Evolutionary conservation across 2,888 invertebrate species (phyloP), one percentile per base, ranked within the genome.

Genomic region (Drosophila gaucha): DNA sequence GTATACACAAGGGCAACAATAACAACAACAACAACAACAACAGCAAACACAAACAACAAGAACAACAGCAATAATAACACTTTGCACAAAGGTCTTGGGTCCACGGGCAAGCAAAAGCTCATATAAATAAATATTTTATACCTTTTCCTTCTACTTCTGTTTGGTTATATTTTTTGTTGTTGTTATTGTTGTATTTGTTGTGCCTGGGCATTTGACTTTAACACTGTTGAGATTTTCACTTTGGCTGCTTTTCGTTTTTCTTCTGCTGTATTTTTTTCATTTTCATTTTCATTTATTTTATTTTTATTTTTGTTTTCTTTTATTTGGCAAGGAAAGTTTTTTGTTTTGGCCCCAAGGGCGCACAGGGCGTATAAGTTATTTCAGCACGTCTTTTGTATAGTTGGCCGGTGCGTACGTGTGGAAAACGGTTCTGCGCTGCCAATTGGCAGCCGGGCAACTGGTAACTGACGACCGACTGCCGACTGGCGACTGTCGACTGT

Each of bases 311-410:
- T 38, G 46, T 56, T 56, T 59, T 52, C 49, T 58, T 52, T 54
- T 59, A 39, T 67, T 65, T 74, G 67, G 43, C 57, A 47, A 58
- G 28, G 65, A 33, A 78, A 76, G 67, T 78, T 60, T 74, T 74
- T 54, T 72, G 64, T 70, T 67, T 73, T 57, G 56, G 56, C 66
- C 80, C 78, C 51, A 31, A 59, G 73, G 78, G 73, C 80, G 47
- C 77, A 80, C 71, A 33, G 79, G 84, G 79, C 84, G 80, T 86
- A 85, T 86, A 84, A 73, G 80, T 84, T 86, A 86, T 85, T 80
- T 86, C 73, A 69, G 80, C 86, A 85, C 77, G 84, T 86, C 72
- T 70, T 86, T 83, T 84, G 83, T 84, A 86, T 72, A 65, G 71
- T 77, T 59, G 65, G 55, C 50, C 69, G 52, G 71, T 80, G 85